Conservation (phyloP, 2,113 vertebrate genomes). For the Perognathus longimembris region DNA sequence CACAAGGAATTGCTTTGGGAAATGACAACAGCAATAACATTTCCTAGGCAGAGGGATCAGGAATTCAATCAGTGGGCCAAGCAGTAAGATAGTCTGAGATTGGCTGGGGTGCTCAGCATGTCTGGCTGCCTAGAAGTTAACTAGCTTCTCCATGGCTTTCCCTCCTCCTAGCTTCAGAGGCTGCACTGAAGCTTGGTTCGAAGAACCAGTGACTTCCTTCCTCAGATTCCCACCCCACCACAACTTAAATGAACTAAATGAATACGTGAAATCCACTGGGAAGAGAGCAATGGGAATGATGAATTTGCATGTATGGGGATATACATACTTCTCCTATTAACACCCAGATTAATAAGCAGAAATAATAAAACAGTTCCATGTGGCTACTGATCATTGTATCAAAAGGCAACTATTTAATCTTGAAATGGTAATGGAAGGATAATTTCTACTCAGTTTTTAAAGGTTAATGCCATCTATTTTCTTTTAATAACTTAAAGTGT, state of each 20-base stretch:
- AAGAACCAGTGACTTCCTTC: not conserved
- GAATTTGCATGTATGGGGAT: rapidly evolving
- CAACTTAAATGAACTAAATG: not conserved
- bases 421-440: not conserved
- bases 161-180: not conserved
- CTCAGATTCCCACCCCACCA: not conserved
- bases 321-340: not conserved
- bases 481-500: not conserved
- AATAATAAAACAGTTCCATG: not conserved
- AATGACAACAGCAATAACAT: not conserved
- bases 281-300: not conserved
- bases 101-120: rapidly evolving
- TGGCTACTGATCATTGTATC: not conserved
- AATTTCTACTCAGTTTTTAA: constrained; percentile 35
- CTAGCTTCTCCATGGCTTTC: not conserved
- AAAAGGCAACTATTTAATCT: not conserved
- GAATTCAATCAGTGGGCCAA: not conserved
- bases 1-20: not conserved
- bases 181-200: not conserved
- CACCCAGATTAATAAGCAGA: not conserved
- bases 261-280: not conserved
- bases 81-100: not conserved
- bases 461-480: constrained; percentile 23
- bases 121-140: not conserved
- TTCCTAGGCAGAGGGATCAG: not conserved